These are phyloP conservation scores for Melanophora roralis DNA, from an alignment of 2,888 invertebrate species.

Conservation along the genomic window DNA sequence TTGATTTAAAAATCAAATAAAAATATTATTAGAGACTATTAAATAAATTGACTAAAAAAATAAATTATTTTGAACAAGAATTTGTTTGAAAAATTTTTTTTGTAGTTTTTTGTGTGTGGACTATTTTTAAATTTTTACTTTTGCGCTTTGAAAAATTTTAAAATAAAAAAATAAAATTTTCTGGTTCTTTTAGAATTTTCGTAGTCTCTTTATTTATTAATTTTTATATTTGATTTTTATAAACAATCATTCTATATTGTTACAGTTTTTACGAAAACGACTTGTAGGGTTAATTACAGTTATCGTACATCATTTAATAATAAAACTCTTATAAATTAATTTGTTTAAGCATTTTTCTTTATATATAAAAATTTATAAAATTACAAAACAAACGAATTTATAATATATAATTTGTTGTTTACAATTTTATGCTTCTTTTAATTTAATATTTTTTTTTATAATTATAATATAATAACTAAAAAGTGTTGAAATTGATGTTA, in stretches of 20 bases:
- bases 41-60: no score
- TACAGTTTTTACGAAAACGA: conserved; percentile 15
- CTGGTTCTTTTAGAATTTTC: not conserved
- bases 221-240: not conserved
- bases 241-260: conserved; percentile 5
- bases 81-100: no score
- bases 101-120: no score
- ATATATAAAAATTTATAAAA: conserved; percentile 31
- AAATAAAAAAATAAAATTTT: not conserved
- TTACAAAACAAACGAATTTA: conserved; percentile 43
- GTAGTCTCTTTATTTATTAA: conserved; percentile 20
- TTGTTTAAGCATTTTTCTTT: not conserved
- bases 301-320: no score
- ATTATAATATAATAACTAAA: not conserved
- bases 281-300: not conserved
- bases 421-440: conserved; percentile 2
- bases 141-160: not conserved
- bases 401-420: conserved; percentile 32
- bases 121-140: no score
- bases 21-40: no score
- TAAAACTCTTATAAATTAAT: not conserved
- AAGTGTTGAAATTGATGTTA: not conserved
- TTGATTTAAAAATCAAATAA: no score
- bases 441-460: not conserved
- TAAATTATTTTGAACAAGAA: no score